Base-by-base conservation (phyloP, 2,888 invertebrate species). In the Sphinx pinastri region DNA sequence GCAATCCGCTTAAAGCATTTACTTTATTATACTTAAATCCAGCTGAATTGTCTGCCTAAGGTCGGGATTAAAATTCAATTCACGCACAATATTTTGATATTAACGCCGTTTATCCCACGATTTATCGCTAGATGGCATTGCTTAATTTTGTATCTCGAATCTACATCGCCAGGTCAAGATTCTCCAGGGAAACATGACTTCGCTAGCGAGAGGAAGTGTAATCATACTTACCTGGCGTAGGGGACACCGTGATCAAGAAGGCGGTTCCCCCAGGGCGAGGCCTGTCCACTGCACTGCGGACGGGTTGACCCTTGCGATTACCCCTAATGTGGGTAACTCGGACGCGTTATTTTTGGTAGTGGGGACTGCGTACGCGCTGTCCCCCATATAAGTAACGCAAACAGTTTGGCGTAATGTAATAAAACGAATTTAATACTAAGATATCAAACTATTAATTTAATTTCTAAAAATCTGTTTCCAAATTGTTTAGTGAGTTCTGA, bases 191-290 rank as follows among this genome's bases (percentile, higher is more conserved):
- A 38, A 6, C 38, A 38, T 38, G 38, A 38, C 38, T 38, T 4
- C 38, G 38, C 38, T 38, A 38, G 38, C 38, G 38, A 38, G 38
- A 38, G n/a, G n/a, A n/a, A n/a, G n/a, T n/a, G n/a, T n/a, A 58
- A 58, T 38, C 58, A 58, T 58, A 58, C 58, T 58, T 58, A 58
- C 58, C 58, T 58, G 58, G 58, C 38, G 58, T 38, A 58, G 58
- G 58, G 31, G 58, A 31, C 38, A 58, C 58, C 58, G 58, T 58
- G 58, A 58, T 58, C 55, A 55, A 19, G 11, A 12, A 55, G 55
- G 55, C 55, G 55, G 55, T 55, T 55, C 55, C 55, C 55, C 58
- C 58, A 58, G 58, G 58, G 31, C 58, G 58, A 58, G 58, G 38
- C 31, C 58, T 38, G 5, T 5, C 58, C 38, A 58, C 14, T 58